A percentile compares a stretch with the other conserved stretches of the same genome.
Evolutionary conservation across 2,797 vertebrate genomes (phyloP).

Genomic region (Macropodus opercularis): DNA sequence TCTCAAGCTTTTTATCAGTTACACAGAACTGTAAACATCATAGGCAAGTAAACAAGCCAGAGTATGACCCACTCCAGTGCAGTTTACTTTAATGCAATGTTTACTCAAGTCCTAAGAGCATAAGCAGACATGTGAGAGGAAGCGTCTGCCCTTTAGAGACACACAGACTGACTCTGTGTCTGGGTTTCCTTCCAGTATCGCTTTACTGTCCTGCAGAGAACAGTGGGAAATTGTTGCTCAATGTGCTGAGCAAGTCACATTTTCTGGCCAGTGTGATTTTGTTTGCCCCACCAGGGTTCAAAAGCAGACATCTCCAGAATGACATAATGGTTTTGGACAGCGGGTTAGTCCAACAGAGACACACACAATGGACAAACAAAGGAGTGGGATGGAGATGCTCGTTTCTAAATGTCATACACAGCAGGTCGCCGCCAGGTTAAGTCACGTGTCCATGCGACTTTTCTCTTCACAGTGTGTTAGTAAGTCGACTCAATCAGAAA

Average conservation of each 20-base stretch:
- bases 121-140: not conserved
- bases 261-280: constrained; percentile 15
- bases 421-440: constrained; percentile 7
- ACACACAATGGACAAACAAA: constrained; percentile 12
- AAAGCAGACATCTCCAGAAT: constrained; percentile 22
- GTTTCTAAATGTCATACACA: constrained; percentile 17
- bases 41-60: not conserved
- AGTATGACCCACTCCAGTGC: not conserved
- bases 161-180: constrained; percentile 7
- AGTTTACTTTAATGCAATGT: not conserved
- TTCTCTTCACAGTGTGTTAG: constrained; percentile 13
- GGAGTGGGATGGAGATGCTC: constrained; percentile 1
- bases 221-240: constrained; percentile 28
- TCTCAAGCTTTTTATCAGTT: not conserved
- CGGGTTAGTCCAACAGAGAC: not conserved
- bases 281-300: constrained; percentile 10
- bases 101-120: not conserved
- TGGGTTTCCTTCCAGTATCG: constrained; percentile 29
- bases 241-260: constrained; percentile 35
- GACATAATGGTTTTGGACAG: constrained; percentile 22
- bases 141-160: constrained; percentile 3
- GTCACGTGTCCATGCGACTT: not conserved
- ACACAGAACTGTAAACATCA: not conserved
- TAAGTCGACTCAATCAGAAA: not conserved
- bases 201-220: constrained; percentile 35